A percentile compares a stretch with the other conserved stretches of the same genome.
Conservation (phyloP, 2,888 invertebrate species). For the Apomyelois bistriatella region DNA sequence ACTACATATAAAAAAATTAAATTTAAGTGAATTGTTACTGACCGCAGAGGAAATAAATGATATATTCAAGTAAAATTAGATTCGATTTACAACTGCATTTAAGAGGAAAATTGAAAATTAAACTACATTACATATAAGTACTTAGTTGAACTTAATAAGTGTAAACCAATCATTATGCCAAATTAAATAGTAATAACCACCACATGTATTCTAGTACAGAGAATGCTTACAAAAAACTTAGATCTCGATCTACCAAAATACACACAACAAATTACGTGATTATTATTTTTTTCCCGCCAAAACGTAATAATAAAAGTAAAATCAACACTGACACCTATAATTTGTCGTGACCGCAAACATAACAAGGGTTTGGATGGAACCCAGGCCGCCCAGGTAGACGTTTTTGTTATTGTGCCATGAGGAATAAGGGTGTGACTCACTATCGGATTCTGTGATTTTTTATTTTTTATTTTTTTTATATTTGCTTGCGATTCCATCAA, state of each 20-base stretch:
- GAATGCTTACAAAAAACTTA: no score
- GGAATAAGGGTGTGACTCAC: conserved; percentile 1
- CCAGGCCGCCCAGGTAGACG: conserved; percentile 33
- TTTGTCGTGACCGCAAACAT: conserved; percentile 24
- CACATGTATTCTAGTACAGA: no score
- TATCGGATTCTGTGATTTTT: conserved; percentile 16
- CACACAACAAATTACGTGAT: conserved; percentile 3
- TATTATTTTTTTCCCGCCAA: conserved; percentile 8
- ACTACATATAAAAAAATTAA: no score
- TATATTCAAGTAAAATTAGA: no score
- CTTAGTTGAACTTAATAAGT: no score
- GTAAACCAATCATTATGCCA: no score
- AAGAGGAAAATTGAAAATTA: no score
- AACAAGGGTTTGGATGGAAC: conserved; percentile 26
- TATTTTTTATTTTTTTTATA: conserved; percentile 13
- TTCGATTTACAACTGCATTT: no score
- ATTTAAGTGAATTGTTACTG: no score
- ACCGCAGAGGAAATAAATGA: no score
- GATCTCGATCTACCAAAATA: background rate
- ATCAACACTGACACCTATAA: conserved; percentile 23
- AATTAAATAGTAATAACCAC: no score
- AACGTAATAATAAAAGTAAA: conserved; percentile 17
- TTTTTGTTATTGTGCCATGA: conserved; percentile 26
- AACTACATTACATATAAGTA: no score
- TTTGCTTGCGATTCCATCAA: background rate